A percentile compares a stretch with the other conserved stretches of the same genome.
phyloP scores from a whole-genome alignment of 1,140 invertebrate genomes.

The Pseudomyrmex concolor region DNA sequence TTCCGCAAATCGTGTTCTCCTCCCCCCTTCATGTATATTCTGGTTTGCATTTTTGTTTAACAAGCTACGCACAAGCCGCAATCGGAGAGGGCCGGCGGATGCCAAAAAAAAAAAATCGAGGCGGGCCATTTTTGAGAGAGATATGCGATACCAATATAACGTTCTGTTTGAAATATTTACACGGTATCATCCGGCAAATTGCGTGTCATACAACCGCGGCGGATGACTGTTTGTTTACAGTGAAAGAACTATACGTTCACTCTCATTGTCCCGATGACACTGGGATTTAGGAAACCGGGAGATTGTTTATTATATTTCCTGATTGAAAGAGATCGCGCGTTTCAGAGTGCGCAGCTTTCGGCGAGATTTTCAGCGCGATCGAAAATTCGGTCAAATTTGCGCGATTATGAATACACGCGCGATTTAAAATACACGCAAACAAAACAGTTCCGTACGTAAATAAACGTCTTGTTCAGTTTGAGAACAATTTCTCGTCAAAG shows the following conservation, averaged over 20 bases:
- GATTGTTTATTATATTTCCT: too few species aligned
- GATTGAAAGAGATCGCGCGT: too few species aligned
- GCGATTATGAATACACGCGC: too few species aligned
- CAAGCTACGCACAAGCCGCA: neutral
- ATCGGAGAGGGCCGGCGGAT: neutral
- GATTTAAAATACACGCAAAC: too few species aligned
- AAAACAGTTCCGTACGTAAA: too few species aligned
- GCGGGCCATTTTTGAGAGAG: neutral
- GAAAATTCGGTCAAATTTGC: too few species aligned
- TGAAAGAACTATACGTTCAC: constrained; percentile 5
- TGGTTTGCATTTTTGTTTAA: constrained; percentile 1
- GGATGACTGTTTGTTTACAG: constrained; percentile 31
- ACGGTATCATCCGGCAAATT: constrained; percentile 16
- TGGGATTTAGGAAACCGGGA: too few species aligned
- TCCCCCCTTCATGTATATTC: neutral
- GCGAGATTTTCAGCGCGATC: too few species aligned
- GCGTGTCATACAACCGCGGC: neutral
- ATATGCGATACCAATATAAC: constrained; percentile 23
- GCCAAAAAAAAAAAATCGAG: neutral
- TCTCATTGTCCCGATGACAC: too few species aligned
- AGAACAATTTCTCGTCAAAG: neutral
- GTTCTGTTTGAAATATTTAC: constrained; percentile 35
- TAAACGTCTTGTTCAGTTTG: too few species aligned
- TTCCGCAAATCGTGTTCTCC: neutral
- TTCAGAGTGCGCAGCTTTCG: too few species aligned